phyloP scores from a whole-genome alignment of 2,888 invertebrate genomes.

The Papilio protenor region DNA sequence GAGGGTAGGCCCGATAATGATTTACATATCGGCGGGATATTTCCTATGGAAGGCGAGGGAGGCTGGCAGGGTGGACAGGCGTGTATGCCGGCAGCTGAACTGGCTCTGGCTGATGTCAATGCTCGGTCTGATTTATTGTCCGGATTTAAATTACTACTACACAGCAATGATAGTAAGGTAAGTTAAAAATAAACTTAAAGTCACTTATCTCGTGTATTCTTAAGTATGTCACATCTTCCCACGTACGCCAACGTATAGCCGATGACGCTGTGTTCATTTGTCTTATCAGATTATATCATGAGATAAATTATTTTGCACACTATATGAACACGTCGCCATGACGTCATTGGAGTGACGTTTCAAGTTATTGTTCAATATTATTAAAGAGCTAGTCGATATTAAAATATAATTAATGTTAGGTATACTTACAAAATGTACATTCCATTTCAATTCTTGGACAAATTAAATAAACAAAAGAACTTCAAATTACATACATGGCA shows the following conservation, averaged over 20 bases:
- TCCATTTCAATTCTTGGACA: too few species aligned
- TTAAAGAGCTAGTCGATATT: background rate
- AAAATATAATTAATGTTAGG: background rate
- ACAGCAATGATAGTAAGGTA: constrained; percentile 99
- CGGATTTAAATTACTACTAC: constrained; percentile 94
- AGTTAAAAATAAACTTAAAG: background rate
- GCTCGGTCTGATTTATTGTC: constrained; percentile 93
- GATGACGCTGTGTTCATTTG: background rate
- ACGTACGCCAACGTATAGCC: background rate
- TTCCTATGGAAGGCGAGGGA: constrained; percentile 97
- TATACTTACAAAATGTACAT: too few species aligned
- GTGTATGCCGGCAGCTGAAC: constrained; percentile 98
- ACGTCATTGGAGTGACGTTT: constrained; percentile 1
- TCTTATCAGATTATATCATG: background rate
- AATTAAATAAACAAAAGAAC: too few species aligned
- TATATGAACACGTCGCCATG: background rate
- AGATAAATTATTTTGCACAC: background rate
- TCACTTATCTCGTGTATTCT: background rate
- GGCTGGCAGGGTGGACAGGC: constrained; percentile 99
- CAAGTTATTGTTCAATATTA: background rate
- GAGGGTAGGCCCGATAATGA: constrained; percentile 86
- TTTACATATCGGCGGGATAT: constrained; percentile 98
- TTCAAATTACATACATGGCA: too few species aligned
- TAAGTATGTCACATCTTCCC: background rate
- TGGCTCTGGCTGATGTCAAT: constrained; percentile 99